Evolutionary conservation across 2,888 invertebrate species (phyloP).

Genomic region (Tipula confusa): DNA sequence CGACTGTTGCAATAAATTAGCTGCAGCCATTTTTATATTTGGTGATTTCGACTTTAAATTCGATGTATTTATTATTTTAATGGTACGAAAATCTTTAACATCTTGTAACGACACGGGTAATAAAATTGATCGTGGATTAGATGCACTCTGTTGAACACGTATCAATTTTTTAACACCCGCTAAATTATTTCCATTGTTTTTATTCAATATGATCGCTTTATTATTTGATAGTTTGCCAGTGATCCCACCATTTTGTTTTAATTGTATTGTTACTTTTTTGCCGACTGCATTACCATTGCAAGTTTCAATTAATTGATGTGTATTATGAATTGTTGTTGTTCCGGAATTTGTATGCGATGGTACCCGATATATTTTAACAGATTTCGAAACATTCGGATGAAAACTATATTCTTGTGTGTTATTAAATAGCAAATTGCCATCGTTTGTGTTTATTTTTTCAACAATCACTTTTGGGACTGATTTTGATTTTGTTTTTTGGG

Average conservation of each 20-base stretch:
- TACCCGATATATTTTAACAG: constrained; percentile 30
- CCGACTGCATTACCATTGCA: neutral
- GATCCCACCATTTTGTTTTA: constrained; percentile 27
- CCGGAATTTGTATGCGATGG: neutral
- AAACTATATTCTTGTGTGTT: neutral
- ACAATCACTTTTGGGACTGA: constrained; percentile 38
- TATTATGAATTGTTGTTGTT: neutral
- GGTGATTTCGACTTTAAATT: constrained; percentile 54
- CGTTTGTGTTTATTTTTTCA: constrained; percentile 36
- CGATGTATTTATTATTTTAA: constrained; percentile 67
- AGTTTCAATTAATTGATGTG: neutral
- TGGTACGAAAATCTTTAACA: constrained; percentile 66
- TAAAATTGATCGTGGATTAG: constrained; percentile 61
- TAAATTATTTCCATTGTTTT: constrained; percentile 26
- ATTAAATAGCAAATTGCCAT: constrained; percentile 30
- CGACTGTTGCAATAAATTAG: constrained; percentile 52
- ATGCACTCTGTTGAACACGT: constrained; percentile 38
- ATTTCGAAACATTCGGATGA: neutral
- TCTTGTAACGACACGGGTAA: constrained; percentile 66
- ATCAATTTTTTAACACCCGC: constrained; percentile 37
- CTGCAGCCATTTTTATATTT: constrained; percentile 54
- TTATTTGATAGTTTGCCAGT: neutral
- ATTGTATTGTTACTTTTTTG: constrained; percentile 38
- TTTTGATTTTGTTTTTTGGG: neutral
- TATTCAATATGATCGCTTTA: constrained; percentile 27